Evolutionary conservation across 2,888 invertebrate genomes (phyloP).

Genomic region (Drosophila mettleri): DNA sequence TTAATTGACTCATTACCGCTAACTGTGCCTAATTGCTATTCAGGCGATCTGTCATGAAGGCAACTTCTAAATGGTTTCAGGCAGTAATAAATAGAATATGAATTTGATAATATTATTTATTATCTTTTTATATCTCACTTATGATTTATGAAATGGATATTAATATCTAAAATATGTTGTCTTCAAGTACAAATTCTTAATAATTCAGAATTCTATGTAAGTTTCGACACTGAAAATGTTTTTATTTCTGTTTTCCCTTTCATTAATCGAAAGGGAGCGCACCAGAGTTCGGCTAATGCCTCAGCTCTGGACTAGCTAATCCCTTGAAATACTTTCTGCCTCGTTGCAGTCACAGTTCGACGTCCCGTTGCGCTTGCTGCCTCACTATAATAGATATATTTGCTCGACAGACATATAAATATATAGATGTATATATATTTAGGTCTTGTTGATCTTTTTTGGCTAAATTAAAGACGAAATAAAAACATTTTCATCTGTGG

Average conservation of each 20-base stretch:
- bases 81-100: not conserved
- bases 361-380: slow-evolving; percentile 22
- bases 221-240: not conserved
- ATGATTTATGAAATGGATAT: not conserved
- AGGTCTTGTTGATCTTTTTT: slow-evolving; percentile 30
- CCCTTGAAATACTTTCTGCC: slow-evolving; percentile 29
- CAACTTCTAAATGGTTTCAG: not conserved
- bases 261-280: slow-evolving; percentile 9
- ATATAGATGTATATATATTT: not conserved
- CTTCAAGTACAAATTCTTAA: not conserved
- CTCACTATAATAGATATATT: slow-evolving; percentile 26
- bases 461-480: slow-evolving; percentile 45
- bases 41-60: not conserved
- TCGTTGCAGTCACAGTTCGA: slow-evolving; percentile 17
- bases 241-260: not conserved
- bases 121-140: not conserved
- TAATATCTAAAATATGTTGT: not conserved
- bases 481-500: slow-evolving; percentile 45
- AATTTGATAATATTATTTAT: no score
- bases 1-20: not conserved
- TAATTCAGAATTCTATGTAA: not conserved
- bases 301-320: slow-evolving; percentile 19
- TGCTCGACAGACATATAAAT: slow-evolving; percentile 3
- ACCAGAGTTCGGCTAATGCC: slow-evolving; percentile 6
- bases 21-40: not conserved